Evolutionary conservation across 1,140 invertebrate species (phyloP).

Genomic region (Eulimnadia texana): DNA sequence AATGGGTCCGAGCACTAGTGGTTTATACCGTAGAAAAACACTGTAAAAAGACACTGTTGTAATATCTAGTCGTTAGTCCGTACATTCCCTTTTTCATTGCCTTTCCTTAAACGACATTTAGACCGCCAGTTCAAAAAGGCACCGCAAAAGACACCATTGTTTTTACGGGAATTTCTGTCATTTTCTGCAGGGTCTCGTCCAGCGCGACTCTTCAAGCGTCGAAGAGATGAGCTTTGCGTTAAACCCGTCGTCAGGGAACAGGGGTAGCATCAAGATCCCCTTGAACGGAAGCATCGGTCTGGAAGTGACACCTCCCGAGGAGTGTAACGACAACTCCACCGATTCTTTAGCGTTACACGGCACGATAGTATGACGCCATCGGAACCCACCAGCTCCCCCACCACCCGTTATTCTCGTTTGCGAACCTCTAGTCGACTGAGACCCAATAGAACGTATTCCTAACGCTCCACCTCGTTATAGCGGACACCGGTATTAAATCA

Average conservation of each 20-base stretch:
- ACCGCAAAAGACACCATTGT: too few species aligned
- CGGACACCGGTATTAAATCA: too few species aligned
- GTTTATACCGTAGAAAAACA: too few species aligned
- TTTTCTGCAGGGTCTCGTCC: slow-evolving; percentile 31
- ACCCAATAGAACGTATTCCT: too few species aligned
- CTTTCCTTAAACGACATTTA: too few species aligned
- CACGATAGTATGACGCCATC: slow-evolving; percentile 15
- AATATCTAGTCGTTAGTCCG: too few species aligned
- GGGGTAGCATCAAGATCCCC: slow-evolving; percentile 54
- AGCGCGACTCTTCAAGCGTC: slow-evolving; percentile 10
- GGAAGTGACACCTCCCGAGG: slow-evolving; percentile 68
- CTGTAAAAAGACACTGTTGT: too few species aligned
- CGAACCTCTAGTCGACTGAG: background rate
- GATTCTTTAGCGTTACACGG: slow-evolving; percentile 12
- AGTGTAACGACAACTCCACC: slow-evolving; percentile 25
- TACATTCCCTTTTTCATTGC: too few species aligned
- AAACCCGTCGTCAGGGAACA: slow-evolving; percentile 17
- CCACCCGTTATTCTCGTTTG: background rate
- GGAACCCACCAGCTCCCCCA: background rate
- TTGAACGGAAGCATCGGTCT: slow-evolving; percentile 70
- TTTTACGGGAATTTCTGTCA: too few species aligned
- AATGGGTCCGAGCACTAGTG: too few species aligned
- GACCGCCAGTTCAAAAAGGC: too few species aligned
- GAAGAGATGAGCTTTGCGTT: slow-evolving; percentile 9
- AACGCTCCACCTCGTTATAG: too few species aligned